These are phyloP conservation scores for Cephus sareptanus DNA, from an alignment of 2,888 invertebrate genomes.

Conservation along the genomic window DNA sequence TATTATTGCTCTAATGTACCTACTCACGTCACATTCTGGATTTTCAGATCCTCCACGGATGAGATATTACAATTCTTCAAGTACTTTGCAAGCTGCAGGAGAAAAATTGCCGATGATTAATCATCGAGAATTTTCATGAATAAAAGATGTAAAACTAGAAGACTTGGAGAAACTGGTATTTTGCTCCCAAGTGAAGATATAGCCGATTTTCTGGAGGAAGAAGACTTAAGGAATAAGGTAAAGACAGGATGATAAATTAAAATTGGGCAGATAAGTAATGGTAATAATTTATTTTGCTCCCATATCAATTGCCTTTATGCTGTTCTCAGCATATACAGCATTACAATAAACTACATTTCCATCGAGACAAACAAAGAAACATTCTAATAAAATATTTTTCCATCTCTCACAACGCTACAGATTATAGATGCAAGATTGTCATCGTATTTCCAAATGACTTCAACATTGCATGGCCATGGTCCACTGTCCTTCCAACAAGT, in stretches of 20 bases:
- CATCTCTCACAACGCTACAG: not conserved
- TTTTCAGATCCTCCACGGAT: slow-evolving; percentile 73
- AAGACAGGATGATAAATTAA: not conserved
- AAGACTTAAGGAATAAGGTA: not conserved
- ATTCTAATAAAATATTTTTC: not conserved
- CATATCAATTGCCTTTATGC: not conserved
- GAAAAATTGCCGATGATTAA: slow-evolving; percentile 22
- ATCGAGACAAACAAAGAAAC: not conserved
- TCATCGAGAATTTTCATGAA: not conserved
- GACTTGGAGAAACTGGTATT: not conserved
- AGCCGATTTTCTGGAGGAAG: too few species aligned
- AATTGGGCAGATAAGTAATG: not conserved
- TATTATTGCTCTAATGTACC: slow-evolving; percentile 30
- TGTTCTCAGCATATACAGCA: not conserved
- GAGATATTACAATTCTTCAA: slow-evolving; percentile 75
- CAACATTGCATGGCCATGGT: too few species aligned
- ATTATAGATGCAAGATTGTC: too few species aligned
- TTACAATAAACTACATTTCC: not conserved
- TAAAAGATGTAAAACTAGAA: not conserved
- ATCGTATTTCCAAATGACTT: too few species aligned
- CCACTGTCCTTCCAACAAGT: too few species aligned
- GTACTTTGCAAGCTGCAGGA: slow-evolving; percentile 74
- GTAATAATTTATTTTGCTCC: not conserved
- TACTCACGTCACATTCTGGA: slow-evolving; percentile 78
- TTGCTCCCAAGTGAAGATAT: too few species aligned